Conservation (phyloP, 2,797 vertebrate genomes). For the Syncerus caffer region DNA sequence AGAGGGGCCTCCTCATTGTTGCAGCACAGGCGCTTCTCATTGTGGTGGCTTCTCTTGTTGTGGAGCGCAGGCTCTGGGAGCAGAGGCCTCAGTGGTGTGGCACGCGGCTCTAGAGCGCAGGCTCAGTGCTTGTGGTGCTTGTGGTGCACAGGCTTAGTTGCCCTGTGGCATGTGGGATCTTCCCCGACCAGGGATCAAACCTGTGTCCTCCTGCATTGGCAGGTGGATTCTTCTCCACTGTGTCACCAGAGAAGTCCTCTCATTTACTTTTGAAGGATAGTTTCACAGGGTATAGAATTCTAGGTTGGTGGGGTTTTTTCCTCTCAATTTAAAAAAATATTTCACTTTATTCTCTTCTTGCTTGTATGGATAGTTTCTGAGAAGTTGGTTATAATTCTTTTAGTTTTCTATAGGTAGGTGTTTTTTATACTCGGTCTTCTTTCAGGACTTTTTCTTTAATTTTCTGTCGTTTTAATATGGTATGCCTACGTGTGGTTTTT, state of each 20-base stretch:
- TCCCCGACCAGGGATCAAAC: neutral
- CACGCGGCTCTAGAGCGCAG: neutral
- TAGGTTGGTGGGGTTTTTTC: neutral
- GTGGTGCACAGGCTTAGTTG: neutral
- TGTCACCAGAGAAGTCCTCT: neutral
- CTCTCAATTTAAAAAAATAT: neutral
- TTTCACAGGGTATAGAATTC: neutral
- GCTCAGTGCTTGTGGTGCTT: neutral
- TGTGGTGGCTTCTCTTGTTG: neutral
- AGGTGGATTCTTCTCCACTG: neutral
- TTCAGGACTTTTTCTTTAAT: neutral
- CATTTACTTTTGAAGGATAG: neutral
- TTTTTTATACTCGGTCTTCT: neutral
- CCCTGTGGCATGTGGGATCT: neutral
- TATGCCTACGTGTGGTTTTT: neutral
- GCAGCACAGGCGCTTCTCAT: neutral
- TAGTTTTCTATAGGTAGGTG: neutral
- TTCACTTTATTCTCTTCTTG: neutral
- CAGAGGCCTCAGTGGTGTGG: neutral
- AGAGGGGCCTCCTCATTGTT: neutral
- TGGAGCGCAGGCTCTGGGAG: neutral
- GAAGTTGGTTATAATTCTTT: neutral
- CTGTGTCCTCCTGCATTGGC: neutral
- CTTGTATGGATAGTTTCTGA: neutral
- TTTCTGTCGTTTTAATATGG: neutral